These are phyloP conservation scores for Eupithecia centaureata DNA, from an alignment of 2,888 invertebrate genomes.

Conservation along the genomic window DNA sequence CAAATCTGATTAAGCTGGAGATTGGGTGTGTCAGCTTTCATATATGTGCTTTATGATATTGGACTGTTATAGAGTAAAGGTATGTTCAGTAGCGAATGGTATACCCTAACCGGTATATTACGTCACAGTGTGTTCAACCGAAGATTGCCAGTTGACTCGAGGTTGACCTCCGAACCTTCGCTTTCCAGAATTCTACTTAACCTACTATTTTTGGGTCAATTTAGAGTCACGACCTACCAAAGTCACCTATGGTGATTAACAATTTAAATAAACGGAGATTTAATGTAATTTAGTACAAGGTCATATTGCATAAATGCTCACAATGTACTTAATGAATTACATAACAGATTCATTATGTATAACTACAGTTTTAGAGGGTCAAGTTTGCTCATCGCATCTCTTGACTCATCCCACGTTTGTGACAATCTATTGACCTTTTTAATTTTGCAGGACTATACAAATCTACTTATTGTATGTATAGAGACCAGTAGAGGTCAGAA, in stretches of 20 bases:
- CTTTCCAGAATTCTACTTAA: constrained; percentile 53
- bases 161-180: constrained; percentile 68
- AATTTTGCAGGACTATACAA: constrained; percentile 12
- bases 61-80: background rate
- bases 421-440: constrained; percentile 8
- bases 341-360: constrained; percentile 47
- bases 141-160: constrained; percentile 46
- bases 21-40: background rate
- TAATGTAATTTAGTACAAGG: constrained; percentile 59
- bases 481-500: background rate
- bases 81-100: constrained; percentile 38
- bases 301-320: constrained; percentile 54
- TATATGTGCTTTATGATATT: background rate
- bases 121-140: constrained; percentile 69
- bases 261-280: constrained; percentile 42
- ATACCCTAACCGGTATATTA: constrained; percentile 62
- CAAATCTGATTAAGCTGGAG: background rate
- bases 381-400: constrained; percentile 43
- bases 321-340: constrained; percentile 50
- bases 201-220: constrained; percentile 61
- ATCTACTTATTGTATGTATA: constrained; percentile 4
- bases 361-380: constrained; percentile 46
- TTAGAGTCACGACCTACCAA: constrained; percentile 42
- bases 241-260: constrained; percentile 39
- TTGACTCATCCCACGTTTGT: constrained; percentile 14